Evolutionary conservation across 2,797 vertebrate genomes (phyloP).

Genomic region (Tolypeutes matacus): DNA sequence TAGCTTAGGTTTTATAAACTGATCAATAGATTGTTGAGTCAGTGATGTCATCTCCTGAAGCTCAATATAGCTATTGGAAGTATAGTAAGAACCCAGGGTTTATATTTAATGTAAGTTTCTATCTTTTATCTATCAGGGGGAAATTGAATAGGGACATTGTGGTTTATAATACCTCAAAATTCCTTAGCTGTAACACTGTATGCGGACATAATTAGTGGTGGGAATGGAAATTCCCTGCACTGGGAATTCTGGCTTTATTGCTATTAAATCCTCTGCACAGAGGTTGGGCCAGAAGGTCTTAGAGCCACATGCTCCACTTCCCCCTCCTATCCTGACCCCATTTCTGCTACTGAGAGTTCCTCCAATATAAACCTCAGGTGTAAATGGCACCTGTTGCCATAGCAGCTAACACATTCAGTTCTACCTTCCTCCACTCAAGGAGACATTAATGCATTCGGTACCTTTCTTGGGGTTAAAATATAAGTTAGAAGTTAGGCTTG

Average conservation of each 20-base stretch:
- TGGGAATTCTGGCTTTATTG: conserved; percentile 73
- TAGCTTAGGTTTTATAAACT: conserved; percentile 3
- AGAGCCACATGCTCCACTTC: neutral
- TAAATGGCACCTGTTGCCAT: conserved; percentile 55
- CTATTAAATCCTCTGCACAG: conserved; percentile 61
- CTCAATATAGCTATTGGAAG: conserved; percentile 17
- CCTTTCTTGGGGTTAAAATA: neutral
- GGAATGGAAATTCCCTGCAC: conserved; percentile 67
- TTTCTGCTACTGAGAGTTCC: conserved; percentile 54
- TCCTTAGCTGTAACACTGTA: conserved; percentile 51
- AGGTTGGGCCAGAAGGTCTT: conserved; percentile 58
- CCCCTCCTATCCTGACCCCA: neutral
- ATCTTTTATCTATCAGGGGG: conserved; percentile 52
- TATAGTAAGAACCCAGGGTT: conserved; percentile 43
- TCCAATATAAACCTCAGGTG: conserved; percentile 14
- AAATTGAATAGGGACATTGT: conserved; percentile 42
- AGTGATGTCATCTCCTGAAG: neutral
- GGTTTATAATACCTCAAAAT: conserved; percentile 51
- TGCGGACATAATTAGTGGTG: conserved; percentile 74
- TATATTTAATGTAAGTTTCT: conserved; percentile 74
- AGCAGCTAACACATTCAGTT: conserved; percentile 60
- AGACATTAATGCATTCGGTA: neutral
- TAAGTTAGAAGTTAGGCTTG: conserved; percentile 11
- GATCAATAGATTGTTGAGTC: neutral
- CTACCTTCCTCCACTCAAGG: conserved; percentile 1